Evolutionary conservation across 2,888 invertebrate species (phyloP).

Genomic region (Eustalomyia histrio): DNA sequence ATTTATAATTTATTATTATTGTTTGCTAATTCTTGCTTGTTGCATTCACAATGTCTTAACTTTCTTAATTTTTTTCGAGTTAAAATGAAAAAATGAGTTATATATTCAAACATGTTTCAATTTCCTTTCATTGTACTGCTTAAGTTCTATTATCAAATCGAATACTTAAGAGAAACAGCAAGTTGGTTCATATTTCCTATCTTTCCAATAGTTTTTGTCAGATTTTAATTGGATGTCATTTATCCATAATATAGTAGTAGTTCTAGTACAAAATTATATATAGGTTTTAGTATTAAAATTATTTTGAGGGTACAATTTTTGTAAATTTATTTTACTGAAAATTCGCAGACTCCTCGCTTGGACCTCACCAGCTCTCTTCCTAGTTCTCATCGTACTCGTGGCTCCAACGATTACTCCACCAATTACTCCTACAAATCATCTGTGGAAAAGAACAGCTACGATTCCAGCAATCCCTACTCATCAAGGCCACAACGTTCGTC

Average conservation of each 20-base stretch:
- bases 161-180: conserved; percentile 1
- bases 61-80: not conserved
- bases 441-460: conserved; percentile 81
- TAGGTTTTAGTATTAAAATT: conserved; percentile 53
- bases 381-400: conserved; percentile 83
- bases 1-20: conserved; percentile 7
- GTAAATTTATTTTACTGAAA: conserved; percentile 52
- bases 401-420: conserved; percentile 89
- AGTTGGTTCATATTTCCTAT: conserved; percentile 1
- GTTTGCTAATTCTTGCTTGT: conserved; percentile 15
- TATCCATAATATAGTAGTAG: conserved; percentile 8
- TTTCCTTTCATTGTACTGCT: conserved; percentile 70
- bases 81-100: conserved; percentile 22
- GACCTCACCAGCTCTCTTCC: conserved; percentile 91
- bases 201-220: not conserved
- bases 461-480: conserved; percentile 81
- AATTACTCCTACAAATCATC: conserved; percentile 87
- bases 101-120: conserved; percentile 79
- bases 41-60: conserved; percentile 1
- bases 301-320: conserved; percentile 18
- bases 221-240: not conserved
- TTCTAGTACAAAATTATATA: conserved; percentile 23
- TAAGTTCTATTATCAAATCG: not conserved
- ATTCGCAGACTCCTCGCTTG: conserved; percentile 91
- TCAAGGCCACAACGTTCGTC: conserved; percentile 84